Base-by-base conservation (phyloP, 2,797 vertebrate species). In the Gymnothorax javanicus region DNA sequence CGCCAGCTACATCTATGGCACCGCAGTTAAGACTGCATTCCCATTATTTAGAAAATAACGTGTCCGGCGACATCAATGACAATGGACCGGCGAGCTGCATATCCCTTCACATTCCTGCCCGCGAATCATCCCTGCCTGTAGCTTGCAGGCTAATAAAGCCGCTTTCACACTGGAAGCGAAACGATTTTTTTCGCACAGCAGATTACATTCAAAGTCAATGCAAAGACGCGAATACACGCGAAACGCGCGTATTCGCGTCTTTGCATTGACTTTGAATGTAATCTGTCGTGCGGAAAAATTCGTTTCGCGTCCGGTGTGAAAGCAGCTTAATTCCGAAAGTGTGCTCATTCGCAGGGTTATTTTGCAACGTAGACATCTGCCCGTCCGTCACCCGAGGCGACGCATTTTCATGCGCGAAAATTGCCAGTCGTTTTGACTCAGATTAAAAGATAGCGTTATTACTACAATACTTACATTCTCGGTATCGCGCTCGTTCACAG, bases 401-500 rank as follows among this genome's bases (percentile, higher is more conserved):
- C 77, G 71, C 52, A 84, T 84, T 17, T 62, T 6, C 33, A 86
- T 58, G 33, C 17, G 25, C 17, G 27, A 77, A 50, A 52, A 60
- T 25, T 23, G 59, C 58, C 54, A 85, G 60, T 52, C 52, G 52
- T 27, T 69, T 25, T 15, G 12, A n/a, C 52, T n/a, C 25, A 2
- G 25, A 58, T 23, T 77, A 43, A 77, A 50, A 73, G 0, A 86
- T 17, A 27, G 60, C 12, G 56, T 57, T 50, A 88, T 83, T 71
- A 13, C 52, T 71, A 13, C 52, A 50, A 27, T 85, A 98, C 97
- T 98, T 95, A 98, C 97, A 59, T 98, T 98, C 94, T 98, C 97
- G 82, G 97, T 94, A 94, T 98, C 97, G 89, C 97, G 96, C 95
- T 98, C 97, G 94, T 98, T 98, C 94, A 98, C 97, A 88, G 97